Base-by-base conservation (phyloP, 2,113 vertebrate species). In the Calypte anna region DNA sequence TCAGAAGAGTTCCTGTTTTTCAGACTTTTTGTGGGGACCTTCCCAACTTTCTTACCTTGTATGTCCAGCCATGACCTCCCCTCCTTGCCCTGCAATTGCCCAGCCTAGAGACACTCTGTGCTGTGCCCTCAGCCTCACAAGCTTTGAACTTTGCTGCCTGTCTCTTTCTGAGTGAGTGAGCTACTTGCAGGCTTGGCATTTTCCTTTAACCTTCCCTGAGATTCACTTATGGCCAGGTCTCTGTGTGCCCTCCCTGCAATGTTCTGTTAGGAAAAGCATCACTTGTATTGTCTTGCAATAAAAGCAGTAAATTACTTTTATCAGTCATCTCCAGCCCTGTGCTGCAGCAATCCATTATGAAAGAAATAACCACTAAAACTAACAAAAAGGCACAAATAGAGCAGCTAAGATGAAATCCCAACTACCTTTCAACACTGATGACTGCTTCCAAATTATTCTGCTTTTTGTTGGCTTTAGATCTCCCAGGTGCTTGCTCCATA, bases 281-380 rank as follows among this genome's bases (percentile, higher is more conserved):
- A 73, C 95, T 90, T 19, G 50, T 46, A 46, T 87, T 89, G 91
- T 78, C 91, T 61, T 89, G 77, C 81, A 69, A 46, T 82, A 66
- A 82, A 84, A 95, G 64, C 84, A 79, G 86, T 46, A 92, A 79
- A 95, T 95, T 95, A 95, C 84, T 91, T 84, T 91, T 95, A 87
- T 93, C 96, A 85, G 82, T 95, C 95, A 80, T 85, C 85, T 82
- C 89, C 53, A 80, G 84, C 70, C 67, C 64, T 95, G 38, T 77
- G 81, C 93, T 91, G 84, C 89, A 95, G 55, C 75, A 73, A 85
- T 87, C 82, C 51, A 40, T 96, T 94, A 70, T 44, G 43, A 74
- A 77, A 88, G 75, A 88, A 95, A 94, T 5, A 88, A 83, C 51
- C 88, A 90, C 91, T 76, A 51, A 70, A 94, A 85, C 22, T 22